Percentiles rank a stretch among this genome's conserved stretches.
phyloP scores from a whole-genome alignment of 2,797 vertebrate genomes.

The Setipinna tenuifilis region DNA sequence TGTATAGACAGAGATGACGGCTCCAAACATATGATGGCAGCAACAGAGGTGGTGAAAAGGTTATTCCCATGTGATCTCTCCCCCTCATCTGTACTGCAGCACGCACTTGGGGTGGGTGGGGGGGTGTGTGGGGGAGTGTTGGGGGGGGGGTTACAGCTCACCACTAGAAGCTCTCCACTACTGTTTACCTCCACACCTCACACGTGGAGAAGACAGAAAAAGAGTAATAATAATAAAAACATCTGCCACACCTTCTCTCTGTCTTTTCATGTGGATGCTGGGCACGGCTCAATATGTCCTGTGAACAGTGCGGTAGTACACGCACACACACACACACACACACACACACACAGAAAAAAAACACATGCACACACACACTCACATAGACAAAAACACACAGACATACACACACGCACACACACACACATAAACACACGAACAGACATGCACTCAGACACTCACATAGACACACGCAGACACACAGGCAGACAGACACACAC shows the following conservation, averaged over 20 bases:
- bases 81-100: neutral
- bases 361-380: neutral
- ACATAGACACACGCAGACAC: conserved; percentile 19
- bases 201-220: conserved; percentile 38
- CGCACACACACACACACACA: conserved; percentile 45
- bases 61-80: conserved; percentile 46
- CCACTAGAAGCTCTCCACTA: conserved; percentile 3
- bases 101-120: neutral
- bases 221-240: conserved; percentile 47
- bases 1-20: conserved; percentile 49
- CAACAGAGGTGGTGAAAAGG: conserved; percentile 48
- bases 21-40: conserved; percentile 35
- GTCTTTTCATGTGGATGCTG: conserved; percentile 42
- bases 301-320: conserved; percentile 47
- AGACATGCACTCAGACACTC: neutral
- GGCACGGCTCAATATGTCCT: conserved; percentile 3
- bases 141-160: no score
- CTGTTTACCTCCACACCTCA: neutral
- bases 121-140: no score
- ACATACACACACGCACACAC: no score
- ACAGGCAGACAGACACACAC: neutral
- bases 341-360: no score
- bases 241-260: conserved; percentile 30
- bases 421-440: conserved; percentile 49
- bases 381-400: neutral